Evolutionary conservation across 2,113 vertebrate species (phyloP), one percentile per base, ranked within the genome.

Genomic region (Balaeniceps rex): DNA sequence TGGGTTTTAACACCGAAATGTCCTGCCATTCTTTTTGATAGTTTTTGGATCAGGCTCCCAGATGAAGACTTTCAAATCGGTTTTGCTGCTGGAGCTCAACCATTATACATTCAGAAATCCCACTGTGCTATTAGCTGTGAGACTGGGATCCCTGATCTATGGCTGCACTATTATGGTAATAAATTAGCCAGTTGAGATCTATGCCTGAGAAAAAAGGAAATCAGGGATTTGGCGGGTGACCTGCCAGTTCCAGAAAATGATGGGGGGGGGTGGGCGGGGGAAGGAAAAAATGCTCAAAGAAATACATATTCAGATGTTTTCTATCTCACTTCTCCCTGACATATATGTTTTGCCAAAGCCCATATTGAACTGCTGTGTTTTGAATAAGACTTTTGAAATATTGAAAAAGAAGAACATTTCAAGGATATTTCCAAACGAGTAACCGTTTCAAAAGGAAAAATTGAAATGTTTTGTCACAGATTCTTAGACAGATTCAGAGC

Each of bases 401-500:
- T 91, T 94, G 87, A 40, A 86, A 72, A 78, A 88, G 33, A 88
- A 36, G 78, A 81, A 49, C 78, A 66, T 60, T 96, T 95, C 64
- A 88, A 87, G 42, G 64, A 21, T 91, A 66, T 63, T 94, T 96
- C 57, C 65, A 82, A 93, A 77, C 3, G 2, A 54, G 12, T 55
- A 87, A 63, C 33, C 1, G 2, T 84, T 94, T 82, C 65, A 89
- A 75, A 92, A 93, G 51, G 80, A 75, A 91, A 94, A 89, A 75
- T 18, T 33, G 42, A 75, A 82, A 55, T 93, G 47, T 87, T 92
- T 91, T 23, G 1, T 78, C 64, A 38, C 49, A 91, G 40, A 29
- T 92, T 88, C 60, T 90, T 77, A 70, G 95, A 94, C 95, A 96
- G 88, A 91, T 94, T 97, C 55, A 83, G 94, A 91, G 47, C 88